Conservation (phyloP, 2,888 invertebrate genomes). For the Tiliacea aurago region DNA sequence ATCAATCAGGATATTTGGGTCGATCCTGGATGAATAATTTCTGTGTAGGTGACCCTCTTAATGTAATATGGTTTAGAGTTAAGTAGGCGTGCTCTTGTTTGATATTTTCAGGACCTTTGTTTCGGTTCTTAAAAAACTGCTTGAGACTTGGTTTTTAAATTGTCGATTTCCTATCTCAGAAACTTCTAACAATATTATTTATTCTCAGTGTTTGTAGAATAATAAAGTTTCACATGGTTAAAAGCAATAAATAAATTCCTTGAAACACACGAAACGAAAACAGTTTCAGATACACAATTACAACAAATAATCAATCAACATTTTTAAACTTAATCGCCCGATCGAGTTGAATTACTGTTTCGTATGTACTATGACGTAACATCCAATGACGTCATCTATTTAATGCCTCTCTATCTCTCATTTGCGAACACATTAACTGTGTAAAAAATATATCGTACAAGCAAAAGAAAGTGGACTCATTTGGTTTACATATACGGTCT, state of each 20-base stretch:
- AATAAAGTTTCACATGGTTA: neutral
- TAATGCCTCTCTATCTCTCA: constrained; percentile 64
- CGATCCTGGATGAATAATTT: constrained; percentile 48
- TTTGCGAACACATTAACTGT: constrained; percentile 59
- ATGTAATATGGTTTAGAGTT: constrained; percentile 39
- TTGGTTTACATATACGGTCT: constrained; percentile 2
- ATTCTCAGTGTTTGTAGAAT: neutral
- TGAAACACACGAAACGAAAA: constrained; percentile 8
- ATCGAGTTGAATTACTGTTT: constrained; percentile 52
- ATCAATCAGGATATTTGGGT: constrained; percentile 55
- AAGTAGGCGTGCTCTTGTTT: constrained; percentile 21
- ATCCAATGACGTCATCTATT: constrained; percentile 60
- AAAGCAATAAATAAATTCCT: constrained; percentile 18
- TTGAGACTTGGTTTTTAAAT: neutral
- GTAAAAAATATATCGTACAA: constrained; percentile 53
- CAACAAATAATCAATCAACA: constrained; percentile 25
- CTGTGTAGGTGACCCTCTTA: constrained; percentile 46
- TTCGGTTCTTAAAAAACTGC: neutral
- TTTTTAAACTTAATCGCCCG: constrained; percentile 44
- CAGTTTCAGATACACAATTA: constrained; percentile 34
- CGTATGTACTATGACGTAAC: constrained; percentile 36
- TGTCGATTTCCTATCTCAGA: neutral
- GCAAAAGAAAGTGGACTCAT: constrained; percentile 32
- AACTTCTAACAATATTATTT: neutral
- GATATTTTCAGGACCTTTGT: constrained; percentile 17